phyloP scores from a whole-genome alignment of 37 sponge, comb jelly and placozoan species.

The Halichondria panicea region DNA sequence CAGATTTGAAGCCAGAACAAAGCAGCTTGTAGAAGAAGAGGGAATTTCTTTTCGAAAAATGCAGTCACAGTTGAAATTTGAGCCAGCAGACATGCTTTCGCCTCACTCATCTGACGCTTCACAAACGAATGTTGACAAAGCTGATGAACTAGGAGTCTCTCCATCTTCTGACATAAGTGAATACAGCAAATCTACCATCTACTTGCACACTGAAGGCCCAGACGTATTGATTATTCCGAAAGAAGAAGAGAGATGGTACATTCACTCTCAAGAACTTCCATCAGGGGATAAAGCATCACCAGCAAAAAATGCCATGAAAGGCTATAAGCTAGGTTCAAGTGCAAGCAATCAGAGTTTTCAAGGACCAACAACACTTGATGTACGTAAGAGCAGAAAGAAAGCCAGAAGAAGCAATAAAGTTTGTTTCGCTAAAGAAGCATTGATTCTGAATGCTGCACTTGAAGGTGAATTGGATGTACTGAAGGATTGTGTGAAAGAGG shows the following conservation, averaged over 20 bases:
- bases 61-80: not conserved
- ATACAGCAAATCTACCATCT: not conserved
- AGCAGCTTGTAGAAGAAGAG: slow-evolving; percentile 40
- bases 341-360: too few species aligned
- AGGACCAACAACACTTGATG: not conserved
- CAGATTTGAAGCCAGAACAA: slow-evolving; percentile 9
- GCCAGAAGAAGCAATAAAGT: slow-evolving; percentile 13
- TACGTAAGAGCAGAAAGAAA: not conserved
- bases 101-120: too few species aligned
- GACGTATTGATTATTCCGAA: not conserved
- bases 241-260: not conserved
- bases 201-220: not conserved
- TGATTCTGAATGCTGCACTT: slow-evolving; percentile 79
- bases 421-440: slow-evolving; percentile 50
- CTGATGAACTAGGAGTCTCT: not conserved
- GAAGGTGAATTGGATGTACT: slow-evolving; percentile 78
- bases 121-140: too few species aligned
- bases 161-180: not conserved
- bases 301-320: not conserved
- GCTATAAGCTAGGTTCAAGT: not conserved
- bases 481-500: slow-evolving; percentile 50
- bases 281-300: slow-evolving; percentile 56
- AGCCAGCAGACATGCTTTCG: not conserved
- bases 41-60: slow-evolving; percentile 1
- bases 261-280: not conserved